A percentile compares a stretch with the other conserved stretches of the same genome.
phyloP scores from a whole-genome alignment of 2,797 vertebrate species.

The Gymnopithys bicolor region DNA sequence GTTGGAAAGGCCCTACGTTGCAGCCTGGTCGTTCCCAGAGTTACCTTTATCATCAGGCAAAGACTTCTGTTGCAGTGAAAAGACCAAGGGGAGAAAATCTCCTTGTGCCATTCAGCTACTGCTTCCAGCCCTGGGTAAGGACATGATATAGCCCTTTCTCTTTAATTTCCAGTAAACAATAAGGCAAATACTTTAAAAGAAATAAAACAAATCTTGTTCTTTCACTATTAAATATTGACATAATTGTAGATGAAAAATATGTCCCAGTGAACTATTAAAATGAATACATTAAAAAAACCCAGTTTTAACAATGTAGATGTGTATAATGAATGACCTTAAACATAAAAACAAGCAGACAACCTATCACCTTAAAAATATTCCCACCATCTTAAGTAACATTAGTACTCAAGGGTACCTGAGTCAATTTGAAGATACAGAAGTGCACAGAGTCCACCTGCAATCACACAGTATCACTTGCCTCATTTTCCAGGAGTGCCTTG shows the following conservation, averaged over 20 bases:
- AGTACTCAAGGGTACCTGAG: background rate
- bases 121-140: background rate
- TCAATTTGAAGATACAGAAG: background rate
- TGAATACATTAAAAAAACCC: accelerated
- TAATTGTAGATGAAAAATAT: background rate
- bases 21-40: background rate
- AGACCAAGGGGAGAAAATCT: background rate
- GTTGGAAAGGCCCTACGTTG: background rate
- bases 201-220: background rate
- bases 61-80: background rate
- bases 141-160: background rate
- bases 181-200: background rate
- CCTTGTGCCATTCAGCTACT: background rate
- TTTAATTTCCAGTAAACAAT: background rate
- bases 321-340: background rate
- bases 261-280: background rate
- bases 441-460: background rate
- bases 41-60: background rate
- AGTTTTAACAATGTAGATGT: background rate
- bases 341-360: background rate
- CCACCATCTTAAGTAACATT: background rate
- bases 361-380: background rate
- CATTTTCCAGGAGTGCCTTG: background rate
- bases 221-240: background rate
- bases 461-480: background rate